These are phyloP conservation scores for Ormyrus pomaceus DNA, from an alignment of 2,888 invertebrate species.

Conservation along the genomic window DNA sequence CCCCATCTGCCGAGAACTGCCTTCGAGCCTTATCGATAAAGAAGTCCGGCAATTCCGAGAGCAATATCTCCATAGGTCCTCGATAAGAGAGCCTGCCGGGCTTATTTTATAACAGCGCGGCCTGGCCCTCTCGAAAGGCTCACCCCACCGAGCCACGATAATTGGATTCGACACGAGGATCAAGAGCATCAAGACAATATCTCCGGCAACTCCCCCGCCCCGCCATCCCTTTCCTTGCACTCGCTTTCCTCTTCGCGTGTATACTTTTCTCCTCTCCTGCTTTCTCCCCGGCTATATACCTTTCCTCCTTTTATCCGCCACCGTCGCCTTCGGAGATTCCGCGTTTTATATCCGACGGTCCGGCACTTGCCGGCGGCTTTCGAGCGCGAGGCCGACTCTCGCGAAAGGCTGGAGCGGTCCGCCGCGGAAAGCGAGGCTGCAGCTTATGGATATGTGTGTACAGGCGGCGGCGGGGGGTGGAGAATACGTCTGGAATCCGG, in stretches of 20 bases:
- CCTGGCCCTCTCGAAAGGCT: neutral
- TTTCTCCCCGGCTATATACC: neutral
- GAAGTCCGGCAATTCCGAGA: neutral
- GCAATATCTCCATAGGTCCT: slow-evolving; percentile 13
- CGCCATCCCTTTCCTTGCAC: neutral
- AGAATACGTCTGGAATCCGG: slow-evolving; percentile 14
- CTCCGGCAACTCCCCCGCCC: neutral
- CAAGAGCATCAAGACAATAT: slow-evolving; percentile 17
- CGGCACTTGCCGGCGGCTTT: slow-evolving; percentile 15
- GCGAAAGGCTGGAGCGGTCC: neutral
- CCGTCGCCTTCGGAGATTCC: slow-evolving; percentile 16
- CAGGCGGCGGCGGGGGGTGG: neutral
- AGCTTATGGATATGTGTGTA: neutral
- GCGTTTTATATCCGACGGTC: slow-evolving; percentile 19
- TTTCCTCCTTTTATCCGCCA: neutral
- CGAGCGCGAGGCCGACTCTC: neutral
- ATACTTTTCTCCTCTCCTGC: neutral
- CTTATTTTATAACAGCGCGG: slow-evolving; percentile 6
- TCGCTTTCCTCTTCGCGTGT: neutral
- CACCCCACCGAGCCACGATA: neutral
- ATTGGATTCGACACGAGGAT: slow-evolving; percentile 39
- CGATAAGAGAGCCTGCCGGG: neutral
- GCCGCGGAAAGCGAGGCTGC: neutral
- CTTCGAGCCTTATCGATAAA: neutral
- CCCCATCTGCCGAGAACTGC: neutral